Evolutionary conservation across 2,797 vertebrate genomes (phyloP).

Genomic region (Phrynocephalus vlangalii): DNA sequence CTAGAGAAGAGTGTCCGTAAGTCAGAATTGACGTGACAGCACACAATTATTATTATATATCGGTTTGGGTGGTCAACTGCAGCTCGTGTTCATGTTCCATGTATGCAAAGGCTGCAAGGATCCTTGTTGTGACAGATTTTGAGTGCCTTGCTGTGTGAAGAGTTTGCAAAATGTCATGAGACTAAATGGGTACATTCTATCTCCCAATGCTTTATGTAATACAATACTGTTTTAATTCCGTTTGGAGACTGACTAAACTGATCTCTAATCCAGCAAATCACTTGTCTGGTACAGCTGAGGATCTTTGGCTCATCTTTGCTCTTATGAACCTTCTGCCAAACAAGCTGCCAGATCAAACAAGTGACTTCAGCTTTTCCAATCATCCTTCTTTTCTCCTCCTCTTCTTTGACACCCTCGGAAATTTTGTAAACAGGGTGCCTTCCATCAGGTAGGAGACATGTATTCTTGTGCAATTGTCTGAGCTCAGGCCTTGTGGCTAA

Average conservation of each 20-base stretch:
- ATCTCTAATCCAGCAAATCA: slow-evolving; percentile 18
- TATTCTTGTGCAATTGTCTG: background rate
- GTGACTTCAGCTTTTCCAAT: slow-evolving; percentile 4
- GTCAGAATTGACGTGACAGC: too few relatives aligned
- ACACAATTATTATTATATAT: too few relatives aligned
- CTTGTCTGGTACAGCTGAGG: slow-evolving; percentile 31
- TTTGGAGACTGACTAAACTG: slow-evolving; percentile 17
- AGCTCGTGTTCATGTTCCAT: background rate
- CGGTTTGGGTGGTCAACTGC: background rate
- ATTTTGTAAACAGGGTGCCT: background rate
- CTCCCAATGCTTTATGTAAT: slow-evolving; percentile 14
- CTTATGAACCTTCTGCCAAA: background rate
- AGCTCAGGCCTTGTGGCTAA: background rate
- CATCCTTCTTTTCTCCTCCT: background rate
- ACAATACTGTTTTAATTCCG: slow-evolving; percentile 1
- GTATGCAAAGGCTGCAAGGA: background rate
- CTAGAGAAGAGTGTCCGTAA: too few relatives aligned
- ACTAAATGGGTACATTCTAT: background rate
- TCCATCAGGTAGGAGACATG: background rate
- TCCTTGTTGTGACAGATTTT: background rate
- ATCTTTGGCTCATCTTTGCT: background rate
- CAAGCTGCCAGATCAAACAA: slow-evolving; percentile 14
- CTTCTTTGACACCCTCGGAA: slow-evolving; percentile 5
- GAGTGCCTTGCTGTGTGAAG: background rate
- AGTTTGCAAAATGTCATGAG: background rate